Conservation (phyloP, 2,888 invertebrate genomes). For the Acrobasis repandana region DNA sequence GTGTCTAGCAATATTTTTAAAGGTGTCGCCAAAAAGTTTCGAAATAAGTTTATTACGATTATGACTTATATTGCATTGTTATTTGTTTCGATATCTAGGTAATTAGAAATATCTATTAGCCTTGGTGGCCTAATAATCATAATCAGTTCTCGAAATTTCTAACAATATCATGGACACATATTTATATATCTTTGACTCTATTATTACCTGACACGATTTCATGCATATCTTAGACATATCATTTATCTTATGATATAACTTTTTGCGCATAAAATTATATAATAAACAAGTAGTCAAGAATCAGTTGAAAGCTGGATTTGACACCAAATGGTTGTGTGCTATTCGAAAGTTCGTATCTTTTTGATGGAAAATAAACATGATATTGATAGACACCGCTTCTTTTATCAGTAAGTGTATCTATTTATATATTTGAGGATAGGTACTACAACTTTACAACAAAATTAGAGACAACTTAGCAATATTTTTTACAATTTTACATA, state of each 20-base stretch:
- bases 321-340: slow-evolving; percentile 16
- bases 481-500: no score
- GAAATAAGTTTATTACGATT: no score
- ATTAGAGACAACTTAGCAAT: no score
- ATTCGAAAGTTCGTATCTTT: slow-evolving; percentile 9
- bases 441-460: no score
- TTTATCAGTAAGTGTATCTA: slow-evolving; percentile 22
- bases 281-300: not conserved
- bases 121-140: slow-evolving; percentile 6
- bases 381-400: slow-evolving; percentile 15
- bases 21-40: no score
- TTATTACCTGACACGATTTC: slow-evolving; percentile 12
- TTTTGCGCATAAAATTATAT: slow-evolving; percentile 15
- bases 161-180: not conserved
- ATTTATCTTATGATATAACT: slow-evolving; percentile 17
- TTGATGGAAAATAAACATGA: slow-evolving; percentile 22
- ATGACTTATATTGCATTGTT: no score
- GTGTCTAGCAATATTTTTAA: no score
- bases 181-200: not conserved
- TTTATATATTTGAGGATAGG: no score
- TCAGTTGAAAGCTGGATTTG: not conserved
- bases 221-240: slow-evolving; percentile 10
- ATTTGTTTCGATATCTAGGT: not conserved
- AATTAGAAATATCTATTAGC: not conserved
- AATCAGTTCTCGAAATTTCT: slow-evolving; percentile 1